Evolutionary conservation across 1,140 invertebrate species (phyloP).

Genomic region (Diorhabda elongata): DNA sequence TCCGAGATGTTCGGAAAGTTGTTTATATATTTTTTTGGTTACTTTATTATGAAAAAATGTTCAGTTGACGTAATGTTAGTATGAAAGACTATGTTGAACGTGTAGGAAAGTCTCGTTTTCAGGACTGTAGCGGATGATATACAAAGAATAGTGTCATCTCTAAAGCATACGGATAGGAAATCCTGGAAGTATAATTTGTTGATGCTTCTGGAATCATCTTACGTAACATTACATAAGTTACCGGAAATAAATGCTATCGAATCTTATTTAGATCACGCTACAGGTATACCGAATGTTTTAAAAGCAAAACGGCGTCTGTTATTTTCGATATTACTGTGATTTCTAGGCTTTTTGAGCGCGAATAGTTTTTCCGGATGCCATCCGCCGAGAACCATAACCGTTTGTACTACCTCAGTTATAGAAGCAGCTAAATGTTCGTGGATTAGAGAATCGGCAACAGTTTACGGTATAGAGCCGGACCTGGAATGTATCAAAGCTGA

Average conservation of each 20-base stretch:
- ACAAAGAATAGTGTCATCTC: conserved; percentile 49
- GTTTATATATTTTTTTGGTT: not conserved
- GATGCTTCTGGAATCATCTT: conserved; percentile 53
- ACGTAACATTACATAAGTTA: conserved; percentile 47
- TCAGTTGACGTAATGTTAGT: not conserved
- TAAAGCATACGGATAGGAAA: conserved; percentile 42
- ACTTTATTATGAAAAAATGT: not conserved
- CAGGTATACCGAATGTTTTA: conserved; percentile 49
- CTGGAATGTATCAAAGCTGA: conserved; percentile 60
- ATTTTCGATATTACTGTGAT: conserved; percentile 1
- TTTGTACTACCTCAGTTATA: conserved; percentile 62
- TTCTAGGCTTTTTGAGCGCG: conserved; percentile 49
- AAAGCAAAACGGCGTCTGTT: not conserved
- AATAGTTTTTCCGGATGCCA: conserved; percentile 61
- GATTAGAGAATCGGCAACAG: conserved; percentile 63
- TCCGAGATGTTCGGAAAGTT: not conserved
- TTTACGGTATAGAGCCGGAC: conserved; percentile 68
- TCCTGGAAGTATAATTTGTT: conserved; percentile 55
- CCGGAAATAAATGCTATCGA: conserved; percentile 52
- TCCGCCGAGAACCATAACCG: conserved; percentile 55
- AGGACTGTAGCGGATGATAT: conserved; percentile 57
- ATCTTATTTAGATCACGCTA: conserved; percentile 57
- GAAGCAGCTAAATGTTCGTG: conserved; percentile 71
- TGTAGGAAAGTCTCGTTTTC: conserved; percentile 20
- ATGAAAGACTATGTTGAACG: too few species aligned